Evolutionary conservation across 1,140 invertebrate species (phyloP), one percentile per base, ranked within the genome.

Genomic region (Hypothenemus hampei): DNA sequence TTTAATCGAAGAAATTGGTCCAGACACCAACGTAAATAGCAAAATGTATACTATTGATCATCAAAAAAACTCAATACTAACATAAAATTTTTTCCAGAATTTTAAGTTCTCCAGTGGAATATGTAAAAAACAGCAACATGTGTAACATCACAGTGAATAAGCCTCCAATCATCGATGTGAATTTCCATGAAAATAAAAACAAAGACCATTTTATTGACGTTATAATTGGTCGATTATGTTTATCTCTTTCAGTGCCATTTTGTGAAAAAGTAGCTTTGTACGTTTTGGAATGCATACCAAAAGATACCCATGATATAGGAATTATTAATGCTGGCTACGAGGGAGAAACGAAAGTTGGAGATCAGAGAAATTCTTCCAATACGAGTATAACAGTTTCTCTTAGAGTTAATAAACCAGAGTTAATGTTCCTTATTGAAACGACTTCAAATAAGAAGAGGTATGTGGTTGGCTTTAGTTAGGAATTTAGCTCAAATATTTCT

Each of bases 191-290:
- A 61, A 80, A 78, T 18, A 78, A 80, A 58, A 73, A 78, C n/a
- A 77, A 81, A 19, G 83, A 83, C 55, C 76, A 71, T 58, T 78
- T 77, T 67, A 76, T 80, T 23, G 83, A 89, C 66, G 75, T 86
- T 19, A 76, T 84, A 11, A 77, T 89, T 11, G 87, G 89, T 62
- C 77, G 85, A 43, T 79, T 85, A 3, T 73, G 83, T 40, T 63
- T 89, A n/a, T 87, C 86, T 67, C 67, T 90, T 1, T 83, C 84
- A 1, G 77, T 87, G 19, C 80, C 85, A 11, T 88, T 89, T 71
- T 69, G 86, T 8, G 73, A 85, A 56, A 79, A 82, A 29, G 46
- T 57, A 10, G 77, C 78, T 0, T 72, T 81, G 16, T 87, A 87
- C 62, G 70, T 88, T 45, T 65, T 85, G 3, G 83, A 86, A 54